A percentile compares a stretch with the other conserved stretches of the same genome.
Conservation (phyloP, 2,888 invertebrate species). For the Epirrita christyi region DNA sequence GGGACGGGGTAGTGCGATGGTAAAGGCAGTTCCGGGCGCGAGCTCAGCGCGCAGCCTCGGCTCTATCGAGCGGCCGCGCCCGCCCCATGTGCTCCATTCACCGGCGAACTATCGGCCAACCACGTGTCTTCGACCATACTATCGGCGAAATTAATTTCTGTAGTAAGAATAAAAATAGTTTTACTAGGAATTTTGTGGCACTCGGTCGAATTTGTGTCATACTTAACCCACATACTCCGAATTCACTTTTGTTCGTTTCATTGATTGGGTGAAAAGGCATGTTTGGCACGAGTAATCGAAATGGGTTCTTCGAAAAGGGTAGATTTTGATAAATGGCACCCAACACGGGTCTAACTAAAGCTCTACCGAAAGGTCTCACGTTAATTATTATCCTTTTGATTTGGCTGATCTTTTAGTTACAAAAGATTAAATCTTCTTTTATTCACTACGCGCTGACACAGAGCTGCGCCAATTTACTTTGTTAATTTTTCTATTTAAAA, state of each 20-base stretch:
- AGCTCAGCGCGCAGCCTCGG: slow-evolving; percentile 73
- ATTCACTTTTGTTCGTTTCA: slow-evolving; percentile 14
- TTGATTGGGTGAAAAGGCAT: slow-evolving; percentile 14
- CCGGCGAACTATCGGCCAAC: slow-evolving; percentile 47
- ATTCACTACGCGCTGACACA: neutral
- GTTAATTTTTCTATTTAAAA: neutral
- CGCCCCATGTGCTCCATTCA: slow-evolving; percentile 72
- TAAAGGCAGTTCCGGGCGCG: slow-evolving; percentile 51
- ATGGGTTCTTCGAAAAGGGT: slow-evolving; percentile 9
- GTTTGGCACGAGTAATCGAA: slow-evolving; percentile 11
- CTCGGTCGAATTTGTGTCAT: slow-evolving; percentile 2
- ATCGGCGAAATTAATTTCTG: slow-evolving; percentile 34
- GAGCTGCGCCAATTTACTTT: neutral
- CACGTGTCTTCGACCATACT: slow-evolving; percentile 55
- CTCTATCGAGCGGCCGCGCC: slow-evolving; percentile 73
- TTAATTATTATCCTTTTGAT: slow-evolving; percentile 13
- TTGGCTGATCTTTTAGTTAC: neutral
- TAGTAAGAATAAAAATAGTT: slow-evolving; percentile 52
- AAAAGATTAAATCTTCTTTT: neutral
- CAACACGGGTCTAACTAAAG: slow-evolving; percentile 24
- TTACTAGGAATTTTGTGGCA: slow-evolving; percentile 21
- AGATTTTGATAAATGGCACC: slow-evolving; percentile 28
- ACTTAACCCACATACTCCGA: neutral
- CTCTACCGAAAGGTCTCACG: slow-evolving; percentile 10
- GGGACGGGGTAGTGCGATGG: slow-evolving; percentile 42